These are phyloP conservation scores for Craterocephalus amniculus DNA, from an alignment of 2,797 vertebrate genomes.

Conservation along the genomic window DNA sequence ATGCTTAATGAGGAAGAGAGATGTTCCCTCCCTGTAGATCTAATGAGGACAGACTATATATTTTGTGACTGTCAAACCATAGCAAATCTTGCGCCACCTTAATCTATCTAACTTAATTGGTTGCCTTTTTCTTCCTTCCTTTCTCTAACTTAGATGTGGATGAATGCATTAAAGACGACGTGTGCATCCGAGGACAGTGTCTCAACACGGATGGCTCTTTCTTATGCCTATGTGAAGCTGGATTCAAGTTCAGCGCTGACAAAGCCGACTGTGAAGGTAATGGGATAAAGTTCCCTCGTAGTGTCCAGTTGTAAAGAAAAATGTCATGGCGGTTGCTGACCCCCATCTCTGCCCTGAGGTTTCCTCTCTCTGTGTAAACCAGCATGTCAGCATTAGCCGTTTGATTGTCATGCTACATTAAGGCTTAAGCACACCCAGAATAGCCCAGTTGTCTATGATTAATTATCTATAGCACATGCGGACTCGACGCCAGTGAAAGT, in stretches of 20 bases:
- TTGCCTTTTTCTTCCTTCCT: neutral
- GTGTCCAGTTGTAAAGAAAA: conserved; percentile 20
- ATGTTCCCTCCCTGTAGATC: conserved; percentile 53
- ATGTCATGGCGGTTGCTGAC: conserved; percentile 32
- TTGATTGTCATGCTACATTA: conserved; percentile 64
- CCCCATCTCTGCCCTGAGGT: conserved; percentile 18
- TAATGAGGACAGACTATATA: conserved; percentile 37
- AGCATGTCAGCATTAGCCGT: conserved; percentile 50
- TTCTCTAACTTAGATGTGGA: conserved; percentile 68
- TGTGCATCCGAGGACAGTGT: conserved; percentile 74
- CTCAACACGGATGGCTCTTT: conserved; percentile 79
- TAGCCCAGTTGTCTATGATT: conserved; percentile 56
- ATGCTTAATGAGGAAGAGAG: conserved; percentile 34
- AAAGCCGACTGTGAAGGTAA: conserved; percentile 79
- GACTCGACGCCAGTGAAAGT: conserved; percentile 45
- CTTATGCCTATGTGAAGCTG: conserved; percentile 78
- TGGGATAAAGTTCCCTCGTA: neutral
- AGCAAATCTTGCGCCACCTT: conserved; percentile 29
- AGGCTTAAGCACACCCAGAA: conserved; percentile 16
- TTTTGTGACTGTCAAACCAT: conserved; percentile 52
- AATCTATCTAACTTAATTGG: conserved; percentile 9
- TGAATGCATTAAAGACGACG: conserved; percentile 75
- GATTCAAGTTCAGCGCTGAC: conserved; percentile 75
- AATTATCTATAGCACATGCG: conserved; percentile 53
- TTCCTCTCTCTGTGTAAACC: conserved; percentile 30